These are phyloP conservation scores for Conus ventricosus DNA, from an alignment of 1,140 invertebrate species.

Conservation along the genomic window DNA sequence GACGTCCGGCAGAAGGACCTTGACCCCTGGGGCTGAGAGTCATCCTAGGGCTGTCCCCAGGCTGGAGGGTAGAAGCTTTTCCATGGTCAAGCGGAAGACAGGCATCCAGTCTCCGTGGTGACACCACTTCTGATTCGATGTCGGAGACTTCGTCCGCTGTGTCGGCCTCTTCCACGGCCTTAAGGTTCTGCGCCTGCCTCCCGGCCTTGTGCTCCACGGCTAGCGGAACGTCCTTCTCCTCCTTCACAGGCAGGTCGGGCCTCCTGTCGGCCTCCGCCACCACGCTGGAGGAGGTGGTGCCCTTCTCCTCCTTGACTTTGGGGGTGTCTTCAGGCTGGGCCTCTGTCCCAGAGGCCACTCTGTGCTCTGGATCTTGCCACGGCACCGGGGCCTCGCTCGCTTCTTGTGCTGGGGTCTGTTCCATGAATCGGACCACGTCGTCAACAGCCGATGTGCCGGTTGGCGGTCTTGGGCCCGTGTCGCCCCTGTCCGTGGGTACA, in stretches of 20 bases:
- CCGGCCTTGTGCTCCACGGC: background rate
- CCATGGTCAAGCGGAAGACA: background rate
- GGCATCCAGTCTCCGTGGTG: constrained; percentile 41
- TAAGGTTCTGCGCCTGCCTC: background rate
- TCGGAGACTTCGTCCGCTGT: constrained; percentile 63
- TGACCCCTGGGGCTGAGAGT: background rate
- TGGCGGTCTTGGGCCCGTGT: no score
- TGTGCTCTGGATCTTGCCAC: no score
- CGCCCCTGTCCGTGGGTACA: no score
- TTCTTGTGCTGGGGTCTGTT: no score
- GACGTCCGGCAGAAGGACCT: background rate
- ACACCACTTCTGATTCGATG: constrained; percentile 54
- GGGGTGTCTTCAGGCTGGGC: background rate
- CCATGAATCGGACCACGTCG: no score
- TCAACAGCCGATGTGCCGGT: no score
- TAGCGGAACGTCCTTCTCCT: background rate
- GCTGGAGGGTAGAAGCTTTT: background rate
- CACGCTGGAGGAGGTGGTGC: constrained; percentile 11
- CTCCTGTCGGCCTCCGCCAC: constrained; percentile 5
- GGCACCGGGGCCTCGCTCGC: no score
- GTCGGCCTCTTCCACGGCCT: constrained; percentile 31
- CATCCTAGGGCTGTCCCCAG: background rate
- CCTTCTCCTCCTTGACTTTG: background rate
- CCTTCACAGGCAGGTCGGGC: background rate
- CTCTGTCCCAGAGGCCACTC: no score